A percentile compares a stretch with the other conserved stretches of the same genome.
These are phyloP conservation scores for Pituophis catenifer DNA, from an alignment of 2,113 vertebrate genomes.

Conservation along the genomic window DNA sequence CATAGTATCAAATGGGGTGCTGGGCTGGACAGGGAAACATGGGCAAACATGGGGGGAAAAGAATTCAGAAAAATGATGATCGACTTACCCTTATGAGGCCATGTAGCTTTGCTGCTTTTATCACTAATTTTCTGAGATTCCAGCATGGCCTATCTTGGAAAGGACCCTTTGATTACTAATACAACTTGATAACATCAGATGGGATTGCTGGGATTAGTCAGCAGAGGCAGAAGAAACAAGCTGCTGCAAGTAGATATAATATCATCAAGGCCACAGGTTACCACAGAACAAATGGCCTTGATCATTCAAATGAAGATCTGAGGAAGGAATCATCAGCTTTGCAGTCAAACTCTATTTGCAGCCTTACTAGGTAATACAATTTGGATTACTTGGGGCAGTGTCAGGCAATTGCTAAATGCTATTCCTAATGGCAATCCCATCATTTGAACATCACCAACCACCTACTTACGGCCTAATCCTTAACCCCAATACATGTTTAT, in stretches of 20 bases:
- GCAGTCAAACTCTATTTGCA: neutral
- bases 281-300: neutral
- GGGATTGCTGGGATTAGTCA: neutral
- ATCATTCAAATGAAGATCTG: neutral
- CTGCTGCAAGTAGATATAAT: neutral
- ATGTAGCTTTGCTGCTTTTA: neutral
- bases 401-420: neutral
- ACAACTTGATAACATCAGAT: neutral
- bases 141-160: neutral
- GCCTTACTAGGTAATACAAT: neutral
- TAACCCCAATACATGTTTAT: neutral
- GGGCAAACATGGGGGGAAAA: too few species aligned
- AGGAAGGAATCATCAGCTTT: neutral
- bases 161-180: neutral
- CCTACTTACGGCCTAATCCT: neutral
- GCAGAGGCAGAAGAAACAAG: neutral
- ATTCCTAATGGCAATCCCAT: neutral
- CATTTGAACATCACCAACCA: neutral
- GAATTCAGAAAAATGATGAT: neutral
- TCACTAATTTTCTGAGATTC: neutral
- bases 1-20: neutral
- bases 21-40: neutral
- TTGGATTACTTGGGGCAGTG: neutral
- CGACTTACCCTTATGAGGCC: neutral
- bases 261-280: neutral